These are phyloP conservation scores for Gadopsis bispinosus DNA, from an alignment of 2,797 vertebrate genomes.

Conservation along the genomic window DNA sequence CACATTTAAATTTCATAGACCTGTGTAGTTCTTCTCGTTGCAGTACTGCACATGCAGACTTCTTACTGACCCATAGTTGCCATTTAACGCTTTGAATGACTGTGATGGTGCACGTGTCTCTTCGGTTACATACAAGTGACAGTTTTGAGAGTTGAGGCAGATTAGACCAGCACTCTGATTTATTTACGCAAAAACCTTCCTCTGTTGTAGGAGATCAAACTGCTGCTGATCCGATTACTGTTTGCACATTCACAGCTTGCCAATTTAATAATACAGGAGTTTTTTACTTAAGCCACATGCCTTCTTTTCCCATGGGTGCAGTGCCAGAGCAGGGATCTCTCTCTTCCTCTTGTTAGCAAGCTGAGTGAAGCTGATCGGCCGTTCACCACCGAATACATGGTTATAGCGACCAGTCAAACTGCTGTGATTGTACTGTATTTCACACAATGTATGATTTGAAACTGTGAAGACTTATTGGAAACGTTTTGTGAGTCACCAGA, in stretches of 20 bases:
- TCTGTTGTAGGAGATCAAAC: slow-evolving; percentile 59
- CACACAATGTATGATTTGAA: slow-evolving; percentile 24
- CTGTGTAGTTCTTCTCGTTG: neutral
- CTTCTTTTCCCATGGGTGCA: slow-evolving; percentile 74
- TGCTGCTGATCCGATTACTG: slow-evolving; percentile 69
- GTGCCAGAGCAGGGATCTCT: slow-evolving; percentile 49
- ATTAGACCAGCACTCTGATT: slow-evolving; percentile 55
- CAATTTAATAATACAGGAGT: slow-evolving; percentile 67
- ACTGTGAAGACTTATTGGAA: slow-evolving; percentile 47
- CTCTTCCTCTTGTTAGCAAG: slow-evolving; percentile 36
- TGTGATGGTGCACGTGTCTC: neutral
- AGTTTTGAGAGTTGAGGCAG: slow-evolving; percentile 29
- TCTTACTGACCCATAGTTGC: neutral
- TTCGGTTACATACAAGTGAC: neutral
- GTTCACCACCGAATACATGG: slow-evolving; percentile 20
- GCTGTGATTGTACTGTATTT: slow-evolving; percentile 5
- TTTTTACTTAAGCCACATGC: slow-evolving; percentile 64
- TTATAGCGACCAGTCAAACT: slow-evolving; percentile 13
- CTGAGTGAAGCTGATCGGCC: slow-evolving; percentile 18
- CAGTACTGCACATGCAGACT: neutral
- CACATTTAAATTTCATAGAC: slow-evolving; percentile 6
- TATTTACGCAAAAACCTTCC: slow-evolving; percentile 61
- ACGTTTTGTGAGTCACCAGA: slow-evolving; percentile 42
- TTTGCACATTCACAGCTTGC: slow-evolving; percentile 67
- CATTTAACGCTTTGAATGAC: slow-evolving; percentile 4